phyloP scores from a whole-genome alignment of 2,797 vertebrate genomes.

The Rallus crepitans region DNA sequence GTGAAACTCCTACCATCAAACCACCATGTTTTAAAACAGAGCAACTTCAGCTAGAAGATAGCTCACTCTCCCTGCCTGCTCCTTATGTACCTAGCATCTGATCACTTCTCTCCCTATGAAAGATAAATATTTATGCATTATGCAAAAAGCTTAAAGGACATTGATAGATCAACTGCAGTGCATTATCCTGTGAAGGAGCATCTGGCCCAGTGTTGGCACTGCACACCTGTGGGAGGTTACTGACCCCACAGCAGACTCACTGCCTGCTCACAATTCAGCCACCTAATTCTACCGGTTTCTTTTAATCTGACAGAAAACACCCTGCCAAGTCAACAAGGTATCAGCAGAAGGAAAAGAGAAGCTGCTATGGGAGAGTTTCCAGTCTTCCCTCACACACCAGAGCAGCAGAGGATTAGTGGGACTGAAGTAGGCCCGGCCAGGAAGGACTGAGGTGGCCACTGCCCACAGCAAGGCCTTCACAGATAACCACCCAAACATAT shows the following conservation, averaged over 20 bases:
- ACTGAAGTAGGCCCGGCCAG: not conserved
- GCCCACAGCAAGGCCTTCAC: not conserved
- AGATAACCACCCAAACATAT: not conserved
- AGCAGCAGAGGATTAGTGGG: not conserved
- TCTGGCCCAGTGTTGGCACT: fast-evolving
- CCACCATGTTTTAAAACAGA: not conserved
- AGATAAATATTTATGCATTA: not conserved
- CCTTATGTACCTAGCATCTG: not conserved
- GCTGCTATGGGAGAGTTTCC: not conserved
- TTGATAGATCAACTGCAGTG: fast-evolving
- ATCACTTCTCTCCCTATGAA: not conserved
- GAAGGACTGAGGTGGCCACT: not conserved
- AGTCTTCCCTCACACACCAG: fast-evolving
- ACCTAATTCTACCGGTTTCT: not conserved
- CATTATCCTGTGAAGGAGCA: not conserved
- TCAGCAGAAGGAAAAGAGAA: not conserved
- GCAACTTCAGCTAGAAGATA: not conserved
- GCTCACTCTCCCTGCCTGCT: not conserved
- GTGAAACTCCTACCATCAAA: not conserved
- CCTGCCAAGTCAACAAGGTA: not conserved
- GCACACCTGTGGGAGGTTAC: fast-evolving
- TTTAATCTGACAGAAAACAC: not conserved
- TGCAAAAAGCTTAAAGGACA: not conserved
- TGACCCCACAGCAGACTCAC: not conserved
- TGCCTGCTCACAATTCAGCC: fast-evolving